Base-by-base conservation (phyloP, 2,113 vertebrate species). In the Callocephalon fimbriatum region DNA sequence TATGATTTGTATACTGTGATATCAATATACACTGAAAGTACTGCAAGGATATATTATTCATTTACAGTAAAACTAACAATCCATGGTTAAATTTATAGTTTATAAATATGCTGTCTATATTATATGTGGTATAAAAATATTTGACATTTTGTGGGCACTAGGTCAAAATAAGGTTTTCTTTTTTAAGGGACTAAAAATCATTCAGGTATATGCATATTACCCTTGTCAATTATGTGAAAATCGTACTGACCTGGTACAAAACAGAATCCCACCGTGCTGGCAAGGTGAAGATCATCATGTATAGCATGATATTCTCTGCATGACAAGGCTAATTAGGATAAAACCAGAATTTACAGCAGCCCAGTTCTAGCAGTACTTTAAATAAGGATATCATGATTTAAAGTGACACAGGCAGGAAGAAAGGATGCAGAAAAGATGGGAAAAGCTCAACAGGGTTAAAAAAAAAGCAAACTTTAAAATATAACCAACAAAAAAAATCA, bases 81-180 rank as follows among this genome's bases (percentile, higher is more conserved):
- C 86, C 95, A 96, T 21, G 86, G 93, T 98, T 98, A 98, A 98
- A 98, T 98, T 98, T 97, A 98, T 99, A 98, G 98, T 98, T 99
- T 98, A 99, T 99, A 99, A 99, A 99, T 99, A 99, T 88, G 97
- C 83, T 98, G 98, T 99, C 98, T 99, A 98, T 98, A 99, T 98
- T 98, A 98, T 97, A 98, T 98, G 98, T 96, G 95, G 97, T 99
- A 98, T 97, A 99, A 99, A 99, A 99, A 99, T 98, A 99, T 97
- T 98, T 87, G 98, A 97, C 97, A 98, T 97, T 98, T 98, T 98
- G 96, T 91, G 98, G 98, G 98, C 98, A 98, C 96, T 98, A 98
- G 94, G 96, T 98, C 94, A 98, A 97, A 95, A 97, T 97, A 80
- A 87, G 94, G 48, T 90, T 95, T 92, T 83, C 17, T 94, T 89